These are phyloP conservation scores for Apeira syringaria DNA, from an alignment of 2,888 invertebrate species.

Conservation along the genomic window DNA sequence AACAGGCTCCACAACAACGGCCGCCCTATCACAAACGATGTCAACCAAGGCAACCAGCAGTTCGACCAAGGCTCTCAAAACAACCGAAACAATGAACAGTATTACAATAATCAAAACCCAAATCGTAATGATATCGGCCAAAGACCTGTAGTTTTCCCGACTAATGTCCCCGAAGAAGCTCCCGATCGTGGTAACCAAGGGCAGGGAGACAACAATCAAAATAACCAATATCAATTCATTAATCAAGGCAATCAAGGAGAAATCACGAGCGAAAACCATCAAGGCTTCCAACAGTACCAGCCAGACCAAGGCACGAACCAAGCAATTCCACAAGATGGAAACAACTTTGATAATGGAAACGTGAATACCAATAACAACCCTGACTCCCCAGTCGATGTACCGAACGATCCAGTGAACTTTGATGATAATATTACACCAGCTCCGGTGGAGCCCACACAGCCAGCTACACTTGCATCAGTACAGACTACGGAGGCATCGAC, in stretches of 20 bases:
- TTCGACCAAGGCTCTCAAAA: slow-evolving; percentile 1
- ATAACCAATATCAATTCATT: background rate
- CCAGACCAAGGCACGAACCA: background rate
- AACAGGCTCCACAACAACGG: slow-evolving; percentile 6
- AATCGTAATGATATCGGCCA: slow-evolving; percentile 13
- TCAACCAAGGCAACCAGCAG: slow-evolving; percentile 3
- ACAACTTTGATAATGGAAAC: slow-evolving; percentile 13
- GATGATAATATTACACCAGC: slow-evolving; percentile 5
- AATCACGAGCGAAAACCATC: background rate
- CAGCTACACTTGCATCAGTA: slow-evolving; percentile 1
- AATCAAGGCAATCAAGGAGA: slow-evolving; percentile 1
- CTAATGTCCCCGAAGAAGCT: slow-evolving; percentile 23
- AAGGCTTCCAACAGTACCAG: background rate
- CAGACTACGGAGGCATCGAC: slow-evolving; percentile 1
- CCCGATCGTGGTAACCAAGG: slow-evolving; percentile 13
- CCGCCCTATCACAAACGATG: slow-evolving; percentile 19
- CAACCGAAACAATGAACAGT: background rate
- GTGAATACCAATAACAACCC: slow-evolving; percentile 13
- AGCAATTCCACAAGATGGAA: background rate
- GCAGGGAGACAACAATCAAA: background rate
- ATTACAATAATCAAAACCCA: slow-evolving; percentile 7
- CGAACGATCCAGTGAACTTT: slow-evolving; percentile 26
- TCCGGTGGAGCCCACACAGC: slow-evolving; percentile 1
- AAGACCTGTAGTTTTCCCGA: slow-evolving; percentile 27
- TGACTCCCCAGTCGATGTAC: slow-evolving; percentile 19